Evolutionary conservation across 2,888 invertebrate genomes (phyloP), one percentile per base, ranked within the genome.

Genomic region (Tineola bisselliella): DNA sequence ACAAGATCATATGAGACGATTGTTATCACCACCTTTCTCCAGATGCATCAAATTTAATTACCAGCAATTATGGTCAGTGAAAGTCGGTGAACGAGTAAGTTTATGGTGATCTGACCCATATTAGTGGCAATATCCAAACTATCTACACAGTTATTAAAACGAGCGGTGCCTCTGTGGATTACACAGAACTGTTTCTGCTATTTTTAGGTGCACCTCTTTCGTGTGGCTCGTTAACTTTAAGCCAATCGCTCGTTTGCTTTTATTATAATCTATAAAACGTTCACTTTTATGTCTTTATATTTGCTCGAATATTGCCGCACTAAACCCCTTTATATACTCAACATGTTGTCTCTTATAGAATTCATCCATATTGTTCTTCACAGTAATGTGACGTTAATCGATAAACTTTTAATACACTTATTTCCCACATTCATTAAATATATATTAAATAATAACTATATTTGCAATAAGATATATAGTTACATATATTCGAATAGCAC

Each of bases 241-340:
- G 62, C 19, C 44, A 19, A 62, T 61, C 60, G 62, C 54, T 60
- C 60, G 60, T 61, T 60, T 8, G 44, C 44, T 61, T 63, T 63
- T 62, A n/a, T n/a, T n/a, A 63, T 61, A 58, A 61, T 56, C 62
- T 48, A 62, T 63, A 63, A 63, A 63, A 61, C 61, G 61, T 54
- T 30, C 48, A 48, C 62, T 61, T 63, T 63, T 62, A 63, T 63
- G 61, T 62, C 63, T 63, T 63, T 61, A 63, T 63, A 56, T 61
- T 33, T 44, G 44, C 61, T 19, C 11, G 58, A 15, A 58, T 56
- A 58, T 58, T 60, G 58, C 58, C 13, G 58, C 15, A 58, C 31
- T 33, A n/a, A 58, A 58, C 12, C 8, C 30, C 4, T 58, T 58
- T 58, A 58, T 58, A 17, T 33, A 58, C 19, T 54, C 19, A 12